phyloP scores from a whole-genome alignment of 64 coral and sea anemone genomes.

The Montipora foliosa region DNA sequence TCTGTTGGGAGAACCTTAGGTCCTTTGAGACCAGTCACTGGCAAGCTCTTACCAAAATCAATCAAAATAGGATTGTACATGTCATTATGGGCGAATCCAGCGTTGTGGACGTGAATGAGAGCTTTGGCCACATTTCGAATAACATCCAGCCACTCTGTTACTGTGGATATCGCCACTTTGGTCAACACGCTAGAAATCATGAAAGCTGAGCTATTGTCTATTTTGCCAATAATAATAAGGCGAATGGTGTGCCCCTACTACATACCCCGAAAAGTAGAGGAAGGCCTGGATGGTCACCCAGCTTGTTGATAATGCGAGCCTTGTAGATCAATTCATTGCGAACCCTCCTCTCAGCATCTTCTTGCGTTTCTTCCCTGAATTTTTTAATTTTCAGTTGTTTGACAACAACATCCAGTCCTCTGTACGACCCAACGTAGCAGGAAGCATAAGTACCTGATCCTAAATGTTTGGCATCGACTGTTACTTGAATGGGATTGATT shows the following conservation, averaged over 20 bases:
- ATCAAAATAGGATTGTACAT: slow-evolving; percentile 23
- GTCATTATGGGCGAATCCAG: slow-evolving; percentile 1
- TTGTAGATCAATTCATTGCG: slow-evolving; percentile 37
- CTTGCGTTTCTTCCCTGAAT: neutral
- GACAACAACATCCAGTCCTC: slow-evolving; percentile 16
- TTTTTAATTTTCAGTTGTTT: neutral
- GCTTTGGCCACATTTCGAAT: neutral
- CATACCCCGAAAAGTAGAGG: slow-evolving; percentile 67
- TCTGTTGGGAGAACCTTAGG: neutral
- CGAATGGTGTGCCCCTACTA: neutral
- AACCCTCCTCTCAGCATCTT: neutral
- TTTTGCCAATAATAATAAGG: slow-evolving; percentile 34
- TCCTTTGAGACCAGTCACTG: slow-evolving; percentile 4
- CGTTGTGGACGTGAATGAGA: neutral
- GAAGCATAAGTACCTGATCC: slow-evolving; percentile 27
- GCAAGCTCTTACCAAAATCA: slow-evolving; percentile 27
- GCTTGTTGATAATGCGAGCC: slow-evolving; percentile 7
- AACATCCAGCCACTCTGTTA: neutral
- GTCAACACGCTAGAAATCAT: neutral
- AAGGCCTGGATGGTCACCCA: slow-evolving; percentile 27
- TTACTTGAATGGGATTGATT: neutral
- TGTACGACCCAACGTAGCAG: slow-evolving; percentile 20
- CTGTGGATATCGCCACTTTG: neutral
- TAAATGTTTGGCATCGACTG: neutral
- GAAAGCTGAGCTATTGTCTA: neutral